Evolutionary conservation across 1,140 invertebrate species (phyloP), one percentile per base, ranked within the genome.

Genomic region (Drosophila suzukii): DNA sequence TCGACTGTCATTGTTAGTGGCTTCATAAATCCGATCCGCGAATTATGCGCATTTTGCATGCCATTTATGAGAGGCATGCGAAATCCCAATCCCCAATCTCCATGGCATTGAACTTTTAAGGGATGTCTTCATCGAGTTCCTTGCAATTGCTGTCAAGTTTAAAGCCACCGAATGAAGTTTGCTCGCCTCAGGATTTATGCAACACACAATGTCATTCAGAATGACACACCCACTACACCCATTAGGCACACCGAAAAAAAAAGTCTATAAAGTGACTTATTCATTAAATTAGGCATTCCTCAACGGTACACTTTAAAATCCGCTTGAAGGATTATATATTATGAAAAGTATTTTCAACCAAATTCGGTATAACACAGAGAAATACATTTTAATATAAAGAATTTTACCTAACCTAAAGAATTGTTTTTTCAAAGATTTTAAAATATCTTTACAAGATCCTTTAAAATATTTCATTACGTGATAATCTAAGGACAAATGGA

Each of bases 11-110:
- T 67, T 67, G 30, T 67, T 67, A 65, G 12, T 43, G 65, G 38
- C 17, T 34, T 49, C 27, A 49, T 59, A 27, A 59, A 15, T 49
- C 44, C 32, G 34, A 49, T 59, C 32, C 20, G 46, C 55, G 46
- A 82, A 78, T 83, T 71, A 83, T 83, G 78, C 65, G 61, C 61
- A 75, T 75, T 82, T 78, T 59, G 79, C 83, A 88, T 78, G 83
- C 83, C 55, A 86, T 76, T 85, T 81, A 66, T 71, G 82, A 56
- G 70, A 53, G 55, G 57, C 67, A 58, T 39, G 38, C 55, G 43
- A 50, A 50, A 36, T 3, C 27, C 27, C 27, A 27, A 27, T 27
- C 27, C 27, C 27, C 27, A 27, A 50, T 24, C 32, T 12, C 24
- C 30, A 50, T 71, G 82, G 65, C 78, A 86, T 82, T 86, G 82